Evolutionary conservation across 92 coral and sea anemone genomes (phyloP).

Genomic region (Epizoanthus rinbou): DNA sequence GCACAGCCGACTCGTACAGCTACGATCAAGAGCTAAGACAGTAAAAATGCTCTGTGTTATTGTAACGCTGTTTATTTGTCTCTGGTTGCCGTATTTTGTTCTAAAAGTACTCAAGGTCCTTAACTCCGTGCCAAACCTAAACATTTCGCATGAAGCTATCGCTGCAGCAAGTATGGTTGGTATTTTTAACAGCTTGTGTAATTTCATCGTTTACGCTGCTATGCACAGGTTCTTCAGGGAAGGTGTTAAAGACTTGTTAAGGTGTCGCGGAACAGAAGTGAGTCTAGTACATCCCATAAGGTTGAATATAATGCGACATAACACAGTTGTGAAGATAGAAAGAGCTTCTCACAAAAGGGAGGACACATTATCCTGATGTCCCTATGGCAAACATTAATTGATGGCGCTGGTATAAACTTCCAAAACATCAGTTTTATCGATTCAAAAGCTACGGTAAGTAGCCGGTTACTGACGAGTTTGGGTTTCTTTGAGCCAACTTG

Average conservation of each 20-base stretch:
- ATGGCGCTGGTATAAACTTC: too few relatives aligned
- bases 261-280: not conserved
- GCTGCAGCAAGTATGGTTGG: conserved; percentile 39
- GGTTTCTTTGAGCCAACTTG: too few relatives aligned
- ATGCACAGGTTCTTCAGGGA: conserved; percentile 37
- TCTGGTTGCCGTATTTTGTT: conserved; percentile 35
- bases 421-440: too few relatives aligned
- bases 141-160: conserved; percentile 9
- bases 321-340: too few relatives aligned
- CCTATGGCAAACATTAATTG: too few relatives aligned
- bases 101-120: conserved; percentile 20
- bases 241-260: conserved; percentile 14
- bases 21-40: conserved; percentile 17
- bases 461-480: too few relatives aligned
- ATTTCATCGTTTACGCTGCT: conserved; percentile 37
- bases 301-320: not conserved
- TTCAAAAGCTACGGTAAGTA: too few relatives aligned
- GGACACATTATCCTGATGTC: too few relatives aligned
- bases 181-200: conserved; percentile 29
- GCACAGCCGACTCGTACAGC: not conserved
- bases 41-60: conserved; percentile 23
- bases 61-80: conserved; percentile 8
- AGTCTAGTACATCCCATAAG: not conserved
- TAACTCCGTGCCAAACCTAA: not conserved
- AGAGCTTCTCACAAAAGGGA: too few relatives aligned